Base-by-base conservation (phyloP, 1,140 invertebrate genomes). In the Mizuhopecten yessoensis region DNA sequence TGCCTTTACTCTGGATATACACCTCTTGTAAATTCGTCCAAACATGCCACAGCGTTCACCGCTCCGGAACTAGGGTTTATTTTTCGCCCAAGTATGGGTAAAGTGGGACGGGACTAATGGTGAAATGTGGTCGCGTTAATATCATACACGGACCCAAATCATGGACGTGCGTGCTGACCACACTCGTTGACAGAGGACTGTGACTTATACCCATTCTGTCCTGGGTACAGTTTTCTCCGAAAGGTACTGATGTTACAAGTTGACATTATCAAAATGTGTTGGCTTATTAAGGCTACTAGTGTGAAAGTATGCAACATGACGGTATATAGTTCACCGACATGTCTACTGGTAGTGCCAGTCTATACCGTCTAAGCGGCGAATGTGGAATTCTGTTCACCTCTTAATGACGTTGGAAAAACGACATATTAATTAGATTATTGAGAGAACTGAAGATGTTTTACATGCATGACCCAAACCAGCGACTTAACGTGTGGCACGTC, bases 11-110 rank as follows among this genome's bases (percentile, higher is more conserved):
- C 23, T 75, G 57, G 57, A 75, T 75, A 75, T n/a, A 75, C 57
- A 75, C 57, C 57, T 75, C 57, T 75, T 75, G 57, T 75, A 75
- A 75, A 75, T 75, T 75, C 57, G 57, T 75, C 57, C 57, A 75
- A 75, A 75, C 57, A 75, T 75, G 57, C 57, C 57, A 75, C 57
- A 29, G 57, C 57, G 57, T 29, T 75, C 23, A 5, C 29, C 57
- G n/a, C 57, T 75, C 57, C 57, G 57, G 57, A 75, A 75, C 1
- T 45, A 29, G 11, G n/a, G 57, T 75, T 29, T 75, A 75, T 75
- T 75, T 45, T 75, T 75, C 57, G 57, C 57, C 57, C n/a, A 5
- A 29, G 5, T 75, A 75, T n/a, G 57, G 57, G 57, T 5, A 17
- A n/a, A 5, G 2, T 75, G n/a, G 57, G 20, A 75, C 23, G 5